Evolutionary conservation across 2,113 vertebrate genomes (phyloP).

Genomic region (Channa maculata): DNA sequence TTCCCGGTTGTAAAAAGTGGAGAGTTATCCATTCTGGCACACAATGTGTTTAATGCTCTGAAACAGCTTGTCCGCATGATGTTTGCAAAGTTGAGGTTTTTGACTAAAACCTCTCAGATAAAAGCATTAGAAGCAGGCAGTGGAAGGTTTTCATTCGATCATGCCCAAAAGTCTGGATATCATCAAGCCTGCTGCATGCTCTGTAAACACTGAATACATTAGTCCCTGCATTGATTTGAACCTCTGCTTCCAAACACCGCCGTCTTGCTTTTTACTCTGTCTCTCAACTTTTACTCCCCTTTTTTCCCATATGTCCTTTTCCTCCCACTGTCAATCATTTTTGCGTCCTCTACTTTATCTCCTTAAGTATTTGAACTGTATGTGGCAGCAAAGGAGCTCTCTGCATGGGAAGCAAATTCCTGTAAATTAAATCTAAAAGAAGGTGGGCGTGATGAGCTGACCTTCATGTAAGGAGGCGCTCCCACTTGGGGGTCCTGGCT

Average conservation of each 20-base stretch:
- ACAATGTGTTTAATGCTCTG: background rate
- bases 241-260: conserved; percentile 58
- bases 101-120: conserved; percentile 53
- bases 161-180: conserved; percentile 79
- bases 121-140: conserved; percentile 53
- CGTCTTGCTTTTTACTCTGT: conserved; percentile 24
- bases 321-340: conserved; percentile 29
- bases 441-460: conserved; percentile 30
- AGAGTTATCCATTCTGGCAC: background rate
- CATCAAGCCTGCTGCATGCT: conserved; percentile 72
- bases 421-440: conserved; percentile 19
- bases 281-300: conserved; percentile 31
- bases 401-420: background rate
- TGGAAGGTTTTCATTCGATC: conserved; percentile 77
- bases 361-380: background rate
- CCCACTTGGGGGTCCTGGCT: conserved; percentile 33
- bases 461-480: conserved; percentile 34
- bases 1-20: background rate
- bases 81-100: conserved; percentile 17
- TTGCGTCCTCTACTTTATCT: background rate
- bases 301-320: conserved; percentile 11
- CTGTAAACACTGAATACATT: conserved; percentile 77
- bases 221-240: conserved; percentile 69
- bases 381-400: background rate
- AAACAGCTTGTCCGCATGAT: conserved; percentile 16